phyloP scores from a whole-genome alignment of 37 sponge, comb jelly and placozoan species.

The Ianthella basta region DNA sequence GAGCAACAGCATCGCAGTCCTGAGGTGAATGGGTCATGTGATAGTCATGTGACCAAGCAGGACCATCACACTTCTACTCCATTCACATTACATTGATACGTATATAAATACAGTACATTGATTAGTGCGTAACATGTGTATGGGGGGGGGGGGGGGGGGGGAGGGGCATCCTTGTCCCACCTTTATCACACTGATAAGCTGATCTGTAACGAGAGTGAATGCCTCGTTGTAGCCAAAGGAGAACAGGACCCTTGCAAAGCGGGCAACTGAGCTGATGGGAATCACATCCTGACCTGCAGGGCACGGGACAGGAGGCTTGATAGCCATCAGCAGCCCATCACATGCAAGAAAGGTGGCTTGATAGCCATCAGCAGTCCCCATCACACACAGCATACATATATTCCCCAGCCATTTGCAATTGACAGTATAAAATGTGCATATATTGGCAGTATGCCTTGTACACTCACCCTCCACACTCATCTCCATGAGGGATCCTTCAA shows the following conservation, averaged over 20 bases:
- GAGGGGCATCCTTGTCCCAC: neutral
- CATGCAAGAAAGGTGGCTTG: neutral
- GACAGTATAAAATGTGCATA: too few species aligned
- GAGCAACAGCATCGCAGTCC: slow-evolving; percentile 9
- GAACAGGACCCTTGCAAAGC: slow-evolving; percentile 58
- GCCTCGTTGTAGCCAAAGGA: slow-evolving; percentile 73
- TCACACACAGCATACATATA: neutral
- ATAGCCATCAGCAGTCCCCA: slow-evolving; percentile 1
- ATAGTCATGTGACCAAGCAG: neutral
- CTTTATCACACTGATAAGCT: neutral
- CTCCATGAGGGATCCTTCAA: slow-evolving; percentile 24
- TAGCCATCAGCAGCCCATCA: neutral
- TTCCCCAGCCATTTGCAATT: neutral
- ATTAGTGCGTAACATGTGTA: too few species aligned
- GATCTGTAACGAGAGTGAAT: slow-evolving; percentile 7
- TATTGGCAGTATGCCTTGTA: too few species aligned
- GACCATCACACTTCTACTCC: too few species aligned
- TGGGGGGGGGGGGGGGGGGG: too few species aligned
- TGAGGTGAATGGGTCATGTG: neutral
- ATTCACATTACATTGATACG: too few species aligned
- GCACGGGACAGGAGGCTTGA: neutral
- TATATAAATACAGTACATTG: too few species aligned
- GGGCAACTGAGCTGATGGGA: slow-evolving; percentile 56
- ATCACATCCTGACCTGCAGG: slow-evolving; percentile 35
- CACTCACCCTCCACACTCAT: slow-evolving; percentile 7